These are phyloP conservation scores for Formica aserva DNA, from an alignment of 2,888 invertebrate genomes.

Conservation along the genomic window DNA sequence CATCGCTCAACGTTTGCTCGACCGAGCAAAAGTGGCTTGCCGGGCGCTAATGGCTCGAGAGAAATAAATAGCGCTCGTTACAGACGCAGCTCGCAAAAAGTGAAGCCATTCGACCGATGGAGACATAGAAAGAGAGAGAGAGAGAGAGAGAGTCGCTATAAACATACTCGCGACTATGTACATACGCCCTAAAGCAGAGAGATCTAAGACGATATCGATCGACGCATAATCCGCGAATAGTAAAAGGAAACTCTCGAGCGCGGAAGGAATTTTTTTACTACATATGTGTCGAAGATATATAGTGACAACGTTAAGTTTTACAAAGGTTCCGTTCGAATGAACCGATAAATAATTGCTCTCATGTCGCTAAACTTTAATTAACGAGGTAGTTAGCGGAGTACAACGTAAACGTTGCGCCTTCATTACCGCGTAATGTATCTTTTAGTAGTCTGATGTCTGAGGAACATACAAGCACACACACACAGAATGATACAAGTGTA, in stretches of 20 bases:
- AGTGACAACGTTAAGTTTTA: constrained; percentile 20
- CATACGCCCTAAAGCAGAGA: constrained; percentile 13
- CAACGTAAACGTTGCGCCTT: constrained; percentile 74
- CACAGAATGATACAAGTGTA: background rate
- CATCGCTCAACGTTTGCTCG: constrained; percentile 58
- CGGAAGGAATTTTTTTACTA: constrained; percentile 2
- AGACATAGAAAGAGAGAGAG: constrained; percentile 67
- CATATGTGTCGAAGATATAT: background rate
- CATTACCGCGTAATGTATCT: constrained; percentile 70
- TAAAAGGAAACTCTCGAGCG: background rate
- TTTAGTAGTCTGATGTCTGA: constrained; percentile 17
- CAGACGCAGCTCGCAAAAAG: constrained; percentile 57
- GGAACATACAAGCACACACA: background rate
- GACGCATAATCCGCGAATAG: constrained; percentile 12
- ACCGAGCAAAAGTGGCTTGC: constrained; percentile 48
- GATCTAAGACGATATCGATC: background rate
- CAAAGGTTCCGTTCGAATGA: constrained; percentile 62
- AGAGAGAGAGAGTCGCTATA: constrained; percentile 58
- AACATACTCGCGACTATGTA: constrained; percentile 37
- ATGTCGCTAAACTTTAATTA: constrained; percentile 75
- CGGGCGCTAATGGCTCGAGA: constrained; percentile 65
- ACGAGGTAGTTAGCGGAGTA: constrained; percentile 72
- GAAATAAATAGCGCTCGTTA: constrained; percentile 68
- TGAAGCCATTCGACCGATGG: constrained; percentile 58
- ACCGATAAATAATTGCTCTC: constrained; percentile 75